Conservation (phyloP, 2,888 invertebrate genomes). For the Alviniconcha strummeri region DNA sequence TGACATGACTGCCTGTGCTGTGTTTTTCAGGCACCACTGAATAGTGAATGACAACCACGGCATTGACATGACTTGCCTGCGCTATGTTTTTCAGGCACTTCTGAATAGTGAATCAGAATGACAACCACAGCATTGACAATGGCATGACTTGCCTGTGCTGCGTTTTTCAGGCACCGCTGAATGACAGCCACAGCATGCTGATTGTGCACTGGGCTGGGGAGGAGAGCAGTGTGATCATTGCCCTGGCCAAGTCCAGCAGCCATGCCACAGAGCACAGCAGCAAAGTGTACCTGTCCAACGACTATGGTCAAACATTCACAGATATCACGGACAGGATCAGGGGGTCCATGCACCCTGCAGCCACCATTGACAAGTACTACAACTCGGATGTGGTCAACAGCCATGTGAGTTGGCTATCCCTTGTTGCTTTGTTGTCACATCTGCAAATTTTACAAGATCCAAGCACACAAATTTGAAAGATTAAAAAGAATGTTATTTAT, state of each 20-base stretch:
- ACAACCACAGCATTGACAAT: too few relatives aligned
- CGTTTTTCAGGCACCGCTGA: conserved; percentile 81
- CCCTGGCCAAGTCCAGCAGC: conserved; percentile 86
- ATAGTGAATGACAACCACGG: too few relatives aligned
- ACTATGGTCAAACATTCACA: conserved; percentile 87
- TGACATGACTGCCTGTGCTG: too few relatives aligned
- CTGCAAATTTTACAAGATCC: too few relatives aligned
- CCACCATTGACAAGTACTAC: conserved; percentile 88
- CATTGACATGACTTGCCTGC: too few relatives aligned
- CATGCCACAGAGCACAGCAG: conserved; percentile 67
- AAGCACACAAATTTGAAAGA: too few relatives aligned
- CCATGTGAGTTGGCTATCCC: conserved; percentile 80
- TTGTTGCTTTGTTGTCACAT: too few relatives aligned
- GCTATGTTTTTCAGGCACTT: too few relatives aligned
- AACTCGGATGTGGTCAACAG: conserved; percentile 87
- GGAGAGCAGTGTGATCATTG: conserved; percentile 89
- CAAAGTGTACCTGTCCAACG: conserved; percentile 78
- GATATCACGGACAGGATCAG: conserved; percentile 84
- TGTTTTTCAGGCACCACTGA: too few relatives aligned
- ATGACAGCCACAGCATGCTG: conserved; percentile 90
- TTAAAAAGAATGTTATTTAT: not conserved
- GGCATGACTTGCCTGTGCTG: not conserved
- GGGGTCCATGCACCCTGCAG: conserved; percentile 78
- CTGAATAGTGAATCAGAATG: too few relatives aligned
- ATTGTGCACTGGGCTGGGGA: conserved; percentile 96